Evolutionary conservation across 2,888 invertebrate genomes (phyloP), one percentile per base, ranked within the genome.

Genomic region (Agonopterix arenella): DNA sequence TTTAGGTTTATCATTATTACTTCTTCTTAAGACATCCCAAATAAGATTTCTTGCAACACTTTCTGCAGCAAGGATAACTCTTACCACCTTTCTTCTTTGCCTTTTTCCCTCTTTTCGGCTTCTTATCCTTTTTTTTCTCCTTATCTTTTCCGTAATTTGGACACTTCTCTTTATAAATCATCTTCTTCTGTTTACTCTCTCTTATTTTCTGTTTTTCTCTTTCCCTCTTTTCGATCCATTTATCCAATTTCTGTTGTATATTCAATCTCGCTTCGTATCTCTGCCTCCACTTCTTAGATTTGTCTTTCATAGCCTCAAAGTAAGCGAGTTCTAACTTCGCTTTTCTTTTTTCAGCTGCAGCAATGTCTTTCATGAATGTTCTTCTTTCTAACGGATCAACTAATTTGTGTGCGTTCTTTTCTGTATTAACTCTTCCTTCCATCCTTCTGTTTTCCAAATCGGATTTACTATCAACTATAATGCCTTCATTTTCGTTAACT

Each of bases 21-120:
- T 28, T 28, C 7, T 28, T 28, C 28, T 28, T 28, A 28, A 79
- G 57, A 45, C 82, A 82, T 0, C 81, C 81, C 61, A 82, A 52
- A 42, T 76, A 76, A 0, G 82, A 82, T 10, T 54, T 63, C 54
- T 82, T 82, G 45, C 82, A 82, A 48, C 82, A 82, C 45, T 82
- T 81, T 36, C 81, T 68, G 46, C 82, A 82, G 44, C 82, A 82
- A 0, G 81, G 81, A 45, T 65, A 68, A 16, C 13, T 5, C 0
- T 37, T 45, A 0, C 28, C 41, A 4, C 2, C 1, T 2, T 11
- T 16, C 8, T 58, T 62, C 28, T 28, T 28, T 28, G 28, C 28
- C 5, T 28, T 28, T 28, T 4, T 28, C 5, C 0, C 11, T 37
- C 10, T 37, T 11, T 1, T 28, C 9, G 9, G 4, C 11, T 43